A percentile compares a stretch with the other conserved stretches of the same genome.
phyloP scores from a whole-genome alignment of 1,140 invertebrate species.

The Glomeris maerens region DNA sequence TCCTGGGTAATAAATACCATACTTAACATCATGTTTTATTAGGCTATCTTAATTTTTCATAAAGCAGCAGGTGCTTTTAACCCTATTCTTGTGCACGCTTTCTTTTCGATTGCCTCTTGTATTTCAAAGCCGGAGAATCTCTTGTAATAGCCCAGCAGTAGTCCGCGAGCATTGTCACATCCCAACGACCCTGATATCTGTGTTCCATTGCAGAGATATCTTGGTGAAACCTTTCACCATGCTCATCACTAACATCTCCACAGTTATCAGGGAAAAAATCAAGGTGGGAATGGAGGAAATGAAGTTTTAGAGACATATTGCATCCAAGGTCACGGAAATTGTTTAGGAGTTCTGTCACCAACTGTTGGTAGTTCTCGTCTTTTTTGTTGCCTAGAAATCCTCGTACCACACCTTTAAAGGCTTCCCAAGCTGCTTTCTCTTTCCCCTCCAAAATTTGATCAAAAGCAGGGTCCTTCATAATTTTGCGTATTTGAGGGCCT shows the following conservation, averaged over 20 bases:
- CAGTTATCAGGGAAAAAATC: conserved; percentile 27
- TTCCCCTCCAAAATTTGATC: conserved; percentile 12
- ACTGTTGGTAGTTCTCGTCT: conserved; percentile 1
- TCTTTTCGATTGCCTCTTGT: not conserved
- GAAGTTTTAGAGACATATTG: conserved; percentile 18
- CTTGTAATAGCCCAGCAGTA: conserved; percentile 7
- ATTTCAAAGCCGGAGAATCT: not conserved
- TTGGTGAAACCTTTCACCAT: conserved; percentile 30
- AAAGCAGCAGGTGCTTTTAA: too few species aligned
- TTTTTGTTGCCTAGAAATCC: conserved; percentile 16
- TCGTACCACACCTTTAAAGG: conserved; percentile 11
- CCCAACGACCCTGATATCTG: conserved; percentile 15
- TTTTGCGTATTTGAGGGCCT: conserved; percentile 23
- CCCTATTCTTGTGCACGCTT: too few species aligned
- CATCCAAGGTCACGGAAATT: conserved; percentile 11
- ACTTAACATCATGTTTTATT: too few species aligned
- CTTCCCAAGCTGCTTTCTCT: conserved; percentile 15
- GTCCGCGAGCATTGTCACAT: conserved; percentile 13
- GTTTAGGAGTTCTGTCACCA: conserved; percentile 11
- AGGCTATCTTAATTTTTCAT: too few species aligned
- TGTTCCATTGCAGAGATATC: conserved; percentile 24
- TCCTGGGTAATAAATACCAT: too few species aligned
- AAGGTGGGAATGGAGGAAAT: conserved; percentile 30
- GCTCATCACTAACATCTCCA: conserved; percentile 25
- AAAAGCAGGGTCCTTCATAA: conserved; percentile 18